Evolutionary conservation across 2,113 vertebrate species (phyloP), one percentile per base, ranked within the genome.

Genomic region (Pangasianodon gigas): DNA sequence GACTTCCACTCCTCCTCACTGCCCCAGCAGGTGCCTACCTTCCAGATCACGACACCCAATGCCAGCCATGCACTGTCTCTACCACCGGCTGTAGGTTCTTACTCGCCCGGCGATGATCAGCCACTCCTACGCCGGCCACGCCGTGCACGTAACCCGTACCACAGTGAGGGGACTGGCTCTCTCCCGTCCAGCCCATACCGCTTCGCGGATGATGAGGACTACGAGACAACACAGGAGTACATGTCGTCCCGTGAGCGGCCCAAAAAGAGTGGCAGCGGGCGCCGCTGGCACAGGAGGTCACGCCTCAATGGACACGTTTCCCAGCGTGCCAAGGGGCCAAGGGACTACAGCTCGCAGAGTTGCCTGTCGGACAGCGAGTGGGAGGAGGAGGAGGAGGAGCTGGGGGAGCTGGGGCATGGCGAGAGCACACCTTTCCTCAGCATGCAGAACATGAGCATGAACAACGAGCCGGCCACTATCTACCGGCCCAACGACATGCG

Each of bases 221-320:
- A 99, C 1, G 98, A 99, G 95, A 99, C 98, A 2, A 99, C 98
- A 0, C 98, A 99, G 94, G 98, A 99, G 95, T 99, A 98, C 62
- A 94, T 97, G 90, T 96, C 97, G 83, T 97, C 96, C 3, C 96
- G 97, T 52, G 97, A 98, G 91, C 95, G 92, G 37, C 96, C 95
- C 74, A 96, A 96, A 90, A 96, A 96, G 84, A 93, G 95, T 84
- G 94, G 96, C 93, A 93, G 95, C 58, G 95, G 97, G 92, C 96
- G 96, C 80, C 97, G 96, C 92, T 96, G 97, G 88, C 95, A 97
- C 91, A 98, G 97, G 94, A 97, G 97, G 93, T 98, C 97, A 90
- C 97, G 96, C 92, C 94, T 97, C 92, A 98, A 99, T 0, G 98
- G 97, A 95, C 97, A 98, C 92, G 92, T 97, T 90, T 96, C 97